Conservation (phyloP, 1,140 invertebrate species). For the Nephila pilipes region DNA sequence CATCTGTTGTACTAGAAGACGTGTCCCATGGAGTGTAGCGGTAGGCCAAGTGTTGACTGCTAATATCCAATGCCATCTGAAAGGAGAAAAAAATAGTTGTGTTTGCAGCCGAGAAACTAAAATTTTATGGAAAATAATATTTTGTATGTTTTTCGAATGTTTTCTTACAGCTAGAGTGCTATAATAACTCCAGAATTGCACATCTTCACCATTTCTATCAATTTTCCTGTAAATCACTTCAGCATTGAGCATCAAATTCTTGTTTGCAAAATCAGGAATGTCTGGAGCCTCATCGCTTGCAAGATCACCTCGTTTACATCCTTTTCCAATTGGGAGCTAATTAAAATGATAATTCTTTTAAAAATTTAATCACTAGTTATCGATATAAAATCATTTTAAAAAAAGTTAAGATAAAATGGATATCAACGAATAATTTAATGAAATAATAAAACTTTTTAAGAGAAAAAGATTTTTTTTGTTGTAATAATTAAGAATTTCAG, state of each 20-base stretch:
- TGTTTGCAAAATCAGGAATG: not conserved
- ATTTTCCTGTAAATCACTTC: constrained; percentile 55
- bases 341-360: not conserved
- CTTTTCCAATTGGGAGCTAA: constrained; percentile 33
- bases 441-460: no score
- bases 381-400: no score
- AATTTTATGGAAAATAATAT: not conserved
- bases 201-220: not conserved
- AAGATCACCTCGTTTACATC: not conserved
- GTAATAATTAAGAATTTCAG: no score
- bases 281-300: not conserved
- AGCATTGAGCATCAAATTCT: constrained; percentile 6
- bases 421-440: no score
- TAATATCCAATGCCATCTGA: constrained; percentile 42
- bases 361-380: no score
- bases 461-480: no score
- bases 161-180: constrained; percentile 29
- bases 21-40: constrained; percentile 36
- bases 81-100: not conserved
- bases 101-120: not conserved
- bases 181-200: constrained; percentile 44
- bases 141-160: not conserved
- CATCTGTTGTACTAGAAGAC: not conserved
- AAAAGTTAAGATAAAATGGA: no score
- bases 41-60: constrained; percentile 4